These are phyloP conservation scores for Cyanocitta stelleri DNA, from an alignment of 2,113 vertebrate genomes.

Conservation along the genomic window DNA sequence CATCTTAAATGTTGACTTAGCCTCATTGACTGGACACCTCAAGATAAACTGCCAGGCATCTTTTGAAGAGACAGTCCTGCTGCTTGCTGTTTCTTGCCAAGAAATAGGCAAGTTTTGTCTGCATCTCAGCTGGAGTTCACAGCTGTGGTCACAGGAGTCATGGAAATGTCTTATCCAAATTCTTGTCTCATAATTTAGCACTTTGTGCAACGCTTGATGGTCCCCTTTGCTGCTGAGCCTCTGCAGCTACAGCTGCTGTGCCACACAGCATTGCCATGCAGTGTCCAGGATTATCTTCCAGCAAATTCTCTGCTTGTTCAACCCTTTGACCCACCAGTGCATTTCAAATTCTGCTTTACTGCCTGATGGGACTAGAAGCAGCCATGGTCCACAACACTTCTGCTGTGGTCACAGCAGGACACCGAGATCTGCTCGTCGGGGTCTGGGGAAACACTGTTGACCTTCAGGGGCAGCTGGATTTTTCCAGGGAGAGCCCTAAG, in stretches of 20 bases:
- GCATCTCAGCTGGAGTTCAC: background rate
- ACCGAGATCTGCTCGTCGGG: accelerated
- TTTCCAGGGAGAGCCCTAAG: background rate
- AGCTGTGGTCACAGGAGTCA: background rate
- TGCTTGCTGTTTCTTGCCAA: background rate
- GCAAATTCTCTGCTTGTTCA: background rate
- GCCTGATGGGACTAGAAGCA: background rate
- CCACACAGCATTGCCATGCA: accelerated
- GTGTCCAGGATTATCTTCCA: accelerated
- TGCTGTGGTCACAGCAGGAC: accelerated
- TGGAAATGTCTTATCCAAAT: background rate
- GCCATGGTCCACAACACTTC: accelerated
- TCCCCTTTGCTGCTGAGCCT: background rate
- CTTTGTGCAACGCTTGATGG: accelerated
- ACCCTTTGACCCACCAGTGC: background rate
- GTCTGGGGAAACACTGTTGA: background rate
- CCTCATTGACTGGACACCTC: background rate
- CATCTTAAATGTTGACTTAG: constrained; percentile 28
- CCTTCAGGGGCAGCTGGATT: background rate
- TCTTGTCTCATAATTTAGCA: background rate
- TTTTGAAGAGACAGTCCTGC: constrained; percentile 11
- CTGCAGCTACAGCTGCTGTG: accelerated
- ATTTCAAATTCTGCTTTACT: background rate
- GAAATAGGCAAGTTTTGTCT: background rate
- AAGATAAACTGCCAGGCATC: constrained; percentile 10